A percentile compares a stretch with the other conserved stretches of the same genome.
phyloP scores from a whole-genome alignment of 1,140 invertebrate species.

The Caenorhabditis latens region DNA sequence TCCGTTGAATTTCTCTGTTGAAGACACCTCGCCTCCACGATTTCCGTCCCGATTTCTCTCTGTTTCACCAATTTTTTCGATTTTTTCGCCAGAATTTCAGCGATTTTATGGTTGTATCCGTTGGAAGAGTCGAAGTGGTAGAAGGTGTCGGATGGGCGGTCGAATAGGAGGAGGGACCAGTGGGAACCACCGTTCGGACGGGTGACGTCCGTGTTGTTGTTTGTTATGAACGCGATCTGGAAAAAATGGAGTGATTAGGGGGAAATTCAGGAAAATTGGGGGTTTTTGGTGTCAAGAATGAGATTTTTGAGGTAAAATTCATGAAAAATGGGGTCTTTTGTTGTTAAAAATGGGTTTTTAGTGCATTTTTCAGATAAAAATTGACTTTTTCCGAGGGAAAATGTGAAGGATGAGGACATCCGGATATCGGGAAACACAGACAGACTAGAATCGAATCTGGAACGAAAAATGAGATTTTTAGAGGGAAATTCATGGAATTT shows the following conservation, averaged over 20 bases:
- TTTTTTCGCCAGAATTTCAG: neutral
- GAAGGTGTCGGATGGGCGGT: conserved; percentile 1
- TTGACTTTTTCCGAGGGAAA: too few species aligned
- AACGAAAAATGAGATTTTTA: too few species aligned
- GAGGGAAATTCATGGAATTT: too few species aligned
- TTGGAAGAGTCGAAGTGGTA: neutral
- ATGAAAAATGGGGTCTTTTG: too few species aligned
- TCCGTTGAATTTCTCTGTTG: conserved; percentile 53
- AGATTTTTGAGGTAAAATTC: too few species aligned
- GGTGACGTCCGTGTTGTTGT: conserved; percentile 40
- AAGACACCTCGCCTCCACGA: neutral
- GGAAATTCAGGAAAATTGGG: too few species aligned
- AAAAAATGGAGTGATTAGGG: neutral
- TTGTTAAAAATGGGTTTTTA: too few species aligned
- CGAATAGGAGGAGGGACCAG: conserved; percentile 25
- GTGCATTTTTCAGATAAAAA: too few species aligned
- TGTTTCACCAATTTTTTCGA: neutral
- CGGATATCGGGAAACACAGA: too few species aligned
- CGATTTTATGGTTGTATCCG: neutral
- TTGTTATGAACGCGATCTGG: conserved; percentile 51
- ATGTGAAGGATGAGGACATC: too few species aligned
- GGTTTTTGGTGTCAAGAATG: too few species aligned
- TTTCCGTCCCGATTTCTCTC: neutral
- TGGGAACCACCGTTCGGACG: conserved; percentile 41
- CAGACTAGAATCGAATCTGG: too few species aligned